Conservation (phyloP, 2,113 vertebrate species). For the Coturnix japonica region DNA sequence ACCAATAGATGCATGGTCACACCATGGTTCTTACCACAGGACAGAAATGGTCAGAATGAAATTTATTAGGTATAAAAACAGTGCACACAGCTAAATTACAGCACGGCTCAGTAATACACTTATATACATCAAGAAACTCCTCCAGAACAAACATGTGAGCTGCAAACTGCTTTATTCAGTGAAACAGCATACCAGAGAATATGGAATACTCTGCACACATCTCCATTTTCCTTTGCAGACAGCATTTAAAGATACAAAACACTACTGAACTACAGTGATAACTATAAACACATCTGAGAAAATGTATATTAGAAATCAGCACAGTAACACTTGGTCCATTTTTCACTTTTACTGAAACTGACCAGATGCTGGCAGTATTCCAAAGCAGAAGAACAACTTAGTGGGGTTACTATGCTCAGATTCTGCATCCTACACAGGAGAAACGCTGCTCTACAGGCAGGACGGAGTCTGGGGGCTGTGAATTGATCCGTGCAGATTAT, state of each 20-base stretch:
- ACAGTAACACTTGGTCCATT: neutral
- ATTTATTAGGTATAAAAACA: neutral
- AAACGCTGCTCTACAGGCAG: neutral
- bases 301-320: neutral
- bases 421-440: slow-evolving; percentile 7
- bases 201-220: slow-evolving; percentile 5
- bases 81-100: neutral
- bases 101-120: neutral
- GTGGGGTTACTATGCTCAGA: neutral
- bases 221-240: slow-evolving; percentile 39
- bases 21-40: neutral
- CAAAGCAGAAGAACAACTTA: neutral
- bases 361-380: slow-evolving; percentile 2
- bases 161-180: slow-evolving; percentile 50
- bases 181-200: neutral
- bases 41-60: neutral
- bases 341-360: neutral
- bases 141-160: neutral
- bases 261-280: neutral
- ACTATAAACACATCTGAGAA: neutral
- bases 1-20: neutral
- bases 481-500: neutral
- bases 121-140: neutral
- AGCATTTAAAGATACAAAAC: neutral
- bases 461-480: neutral